Conservation (phyloP, 2,797 vertebrate species). For the Pseudocheirus occidentalis region DNA sequence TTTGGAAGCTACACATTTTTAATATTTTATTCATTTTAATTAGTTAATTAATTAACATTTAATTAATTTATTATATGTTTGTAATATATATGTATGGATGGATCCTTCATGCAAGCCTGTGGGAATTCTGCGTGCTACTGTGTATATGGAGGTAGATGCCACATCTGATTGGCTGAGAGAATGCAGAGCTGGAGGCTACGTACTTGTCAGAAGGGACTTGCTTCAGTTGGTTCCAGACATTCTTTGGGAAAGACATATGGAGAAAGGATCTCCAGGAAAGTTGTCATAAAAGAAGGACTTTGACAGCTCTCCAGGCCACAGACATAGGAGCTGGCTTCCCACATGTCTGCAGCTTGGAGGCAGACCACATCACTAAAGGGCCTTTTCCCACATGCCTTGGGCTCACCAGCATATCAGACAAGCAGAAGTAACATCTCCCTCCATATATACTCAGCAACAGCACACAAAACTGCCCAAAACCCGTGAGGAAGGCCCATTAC, state of each 20-base stretch:
- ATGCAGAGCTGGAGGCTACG: neutral
- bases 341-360: neutral
- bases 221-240: neutral
- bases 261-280: neutral
- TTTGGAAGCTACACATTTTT: neutral
- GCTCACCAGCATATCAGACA: neutral
- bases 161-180: neutral
- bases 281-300: neutral
- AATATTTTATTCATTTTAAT: too few relatives aligned
- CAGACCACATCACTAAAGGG: neutral
- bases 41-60: too few relatives aligned
- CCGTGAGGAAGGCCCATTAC: neutral
- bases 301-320: neutral
- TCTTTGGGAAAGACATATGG: neutral
- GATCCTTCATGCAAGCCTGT: neutral
- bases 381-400: neutral
- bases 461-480: neutral
- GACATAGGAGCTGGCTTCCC: neutral
- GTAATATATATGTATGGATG: neutral
- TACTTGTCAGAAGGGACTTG: neutral
- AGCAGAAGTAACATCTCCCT: neutral
- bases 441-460: neutral
- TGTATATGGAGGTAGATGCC: neutral
- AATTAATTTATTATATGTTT: neutral
- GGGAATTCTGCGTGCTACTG: neutral